phyloP scores from a whole-genome alignment of 2,888 invertebrate genomes.

The Chymomyza caudatula region DNA sequence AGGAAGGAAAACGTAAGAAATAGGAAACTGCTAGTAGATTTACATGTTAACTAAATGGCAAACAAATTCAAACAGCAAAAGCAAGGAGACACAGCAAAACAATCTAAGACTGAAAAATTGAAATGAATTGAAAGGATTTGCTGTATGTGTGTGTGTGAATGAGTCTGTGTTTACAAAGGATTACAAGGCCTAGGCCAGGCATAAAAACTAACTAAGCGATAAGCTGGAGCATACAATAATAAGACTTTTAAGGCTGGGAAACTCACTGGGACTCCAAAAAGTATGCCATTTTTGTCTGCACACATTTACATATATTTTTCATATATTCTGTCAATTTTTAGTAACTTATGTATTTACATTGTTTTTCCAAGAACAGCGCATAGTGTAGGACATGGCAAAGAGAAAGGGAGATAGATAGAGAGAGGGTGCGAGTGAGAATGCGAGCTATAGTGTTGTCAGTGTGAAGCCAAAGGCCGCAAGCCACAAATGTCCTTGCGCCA shows the following conservation, averaged over 20 bases:
- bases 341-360: conserved; percentile 10
- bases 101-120: conserved; percentile 29
- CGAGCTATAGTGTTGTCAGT: neutral
- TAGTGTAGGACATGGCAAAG: neutral
- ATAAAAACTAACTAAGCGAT: conserved; percentile 21
- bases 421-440: neutral
- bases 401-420: neutral
- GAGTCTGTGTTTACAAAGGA: conserved; percentile 14
- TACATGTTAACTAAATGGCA: conserved; percentile 6
- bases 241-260: too few relatives aligned
- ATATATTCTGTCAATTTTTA: conserved; percentile 14
- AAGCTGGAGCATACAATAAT: neutral
- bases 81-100: neutral
- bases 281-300: conserved; percentile 12
- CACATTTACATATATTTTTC: conserved; percentile 20
- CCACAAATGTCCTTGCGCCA: conserved; percentile 41
- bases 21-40: conserved; percentile 13
- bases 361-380: neutral
- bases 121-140: conserved; percentile 39
- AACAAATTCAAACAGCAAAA: conserved; percentile 2
- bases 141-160: neutral
- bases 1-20: conserved; percentile 1
- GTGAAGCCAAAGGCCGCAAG: conserved; percentile 16
- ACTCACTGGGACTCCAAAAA: conserved; percentile 1
- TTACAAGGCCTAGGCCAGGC: conserved; percentile 19